A percentile compares a stretch with the other conserved stretches of the same genome.
Evolutionary conservation across 1,140 invertebrate genomes (phyloP).

Genomic region (Linepithema humile): DNA sequence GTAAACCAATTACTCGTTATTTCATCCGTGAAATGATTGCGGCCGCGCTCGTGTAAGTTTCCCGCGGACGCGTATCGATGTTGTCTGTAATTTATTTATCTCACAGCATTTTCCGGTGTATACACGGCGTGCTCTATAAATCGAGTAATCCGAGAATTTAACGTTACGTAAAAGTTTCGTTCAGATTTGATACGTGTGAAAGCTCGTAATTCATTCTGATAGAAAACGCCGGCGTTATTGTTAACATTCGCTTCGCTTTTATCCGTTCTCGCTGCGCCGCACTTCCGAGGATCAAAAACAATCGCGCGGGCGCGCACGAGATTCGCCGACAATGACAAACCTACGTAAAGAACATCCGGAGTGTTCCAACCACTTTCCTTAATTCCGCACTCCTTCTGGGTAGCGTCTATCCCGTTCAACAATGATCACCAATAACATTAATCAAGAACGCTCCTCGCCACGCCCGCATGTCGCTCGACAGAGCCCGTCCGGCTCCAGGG

Average conservation of each 20-base stretch:
- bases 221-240: not conserved
- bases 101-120: not conserved
- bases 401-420: slow-evolving; percentile 7
- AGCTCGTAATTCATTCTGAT: not conserved
- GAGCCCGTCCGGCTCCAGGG: not conserved
- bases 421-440: slow-evolving; percentile 40
- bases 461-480: not conserved
- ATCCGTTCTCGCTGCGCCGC: not conserved
- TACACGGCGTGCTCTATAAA: not conserved
- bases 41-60: slow-evolving; percentile 22
- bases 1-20: slow-evolving; percentile 52
- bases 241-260: not conserved
- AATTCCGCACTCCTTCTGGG: not conserved
- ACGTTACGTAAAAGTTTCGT: not conserved
- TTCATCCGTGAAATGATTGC: slow-evolving; percentile 50
- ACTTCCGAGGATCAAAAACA: not conserved
- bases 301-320: not conserved
- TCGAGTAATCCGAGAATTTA: slow-evolving; percentile 22
- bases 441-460: slow-evolving; percentile 40
- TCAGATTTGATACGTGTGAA: not conserved
- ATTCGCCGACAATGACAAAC: not conserved
- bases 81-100: slow-evolving; percentile 44
- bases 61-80: slow-evolving; percentile 5
- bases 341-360: not conserved
- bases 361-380: not conserved